Percentiles rank a stretch among this genome's conserved stretches.
These are phyloP conservation scores for Dorcus hopei DNA, from an alignment of 2,888 invertebrate species.

Conservation along the genomic window DNA sequence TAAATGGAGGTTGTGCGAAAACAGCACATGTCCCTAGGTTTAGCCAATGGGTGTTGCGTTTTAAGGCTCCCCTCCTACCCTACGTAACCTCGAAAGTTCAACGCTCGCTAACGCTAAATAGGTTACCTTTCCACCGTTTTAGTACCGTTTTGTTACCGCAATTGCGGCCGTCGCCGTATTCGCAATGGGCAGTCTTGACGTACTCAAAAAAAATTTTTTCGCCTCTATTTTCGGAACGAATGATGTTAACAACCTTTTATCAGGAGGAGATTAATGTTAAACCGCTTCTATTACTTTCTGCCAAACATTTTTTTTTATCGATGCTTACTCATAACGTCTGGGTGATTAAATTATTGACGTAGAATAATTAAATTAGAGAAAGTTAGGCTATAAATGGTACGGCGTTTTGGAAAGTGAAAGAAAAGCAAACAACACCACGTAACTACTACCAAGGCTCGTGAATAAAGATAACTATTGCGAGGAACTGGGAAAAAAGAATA, in stretches of 20 bases:
- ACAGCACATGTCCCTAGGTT: conserved; percentile 45
- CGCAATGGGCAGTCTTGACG: not conserved
- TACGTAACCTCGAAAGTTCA: conserved; percentile 48
- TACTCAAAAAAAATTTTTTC: conserved; percentile 3
- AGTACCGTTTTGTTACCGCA: conserved; percentile 20
- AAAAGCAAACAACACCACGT: too few relatives aligned
- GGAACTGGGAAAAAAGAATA: too few relatives aligned
- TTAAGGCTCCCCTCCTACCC: conserved; percentile 22
- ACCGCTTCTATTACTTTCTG: too few relatives aligned
- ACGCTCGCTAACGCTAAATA: conserved; percentile 47
- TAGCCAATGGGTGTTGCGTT: conserved; percentile 36
- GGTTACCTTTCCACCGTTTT: conserved; percentile 46
- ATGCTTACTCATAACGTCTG: too few relatives aligned
- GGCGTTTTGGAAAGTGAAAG: too few relatives aligned
- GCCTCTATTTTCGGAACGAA: not conserved
- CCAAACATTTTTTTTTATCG: too few relatives aligned
- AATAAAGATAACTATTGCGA: too few relatives aligned
- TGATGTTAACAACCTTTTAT: conserved; percentile 3
- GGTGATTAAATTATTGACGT: too few relatives aligned
- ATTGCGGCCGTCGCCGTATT: conserved; percentile 11
- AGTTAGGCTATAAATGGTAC: too few relatives aligned
- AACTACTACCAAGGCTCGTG: too few relatives aligned
- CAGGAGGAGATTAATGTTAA: not conserved
- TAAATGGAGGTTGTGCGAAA: conserved; percentile 53
- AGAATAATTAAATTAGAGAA: too few relatives aligned